phyloP scores from a whole-genome alignment of 2,888 invertebrate genomes.

The Mycalesis mineus region DNA sequence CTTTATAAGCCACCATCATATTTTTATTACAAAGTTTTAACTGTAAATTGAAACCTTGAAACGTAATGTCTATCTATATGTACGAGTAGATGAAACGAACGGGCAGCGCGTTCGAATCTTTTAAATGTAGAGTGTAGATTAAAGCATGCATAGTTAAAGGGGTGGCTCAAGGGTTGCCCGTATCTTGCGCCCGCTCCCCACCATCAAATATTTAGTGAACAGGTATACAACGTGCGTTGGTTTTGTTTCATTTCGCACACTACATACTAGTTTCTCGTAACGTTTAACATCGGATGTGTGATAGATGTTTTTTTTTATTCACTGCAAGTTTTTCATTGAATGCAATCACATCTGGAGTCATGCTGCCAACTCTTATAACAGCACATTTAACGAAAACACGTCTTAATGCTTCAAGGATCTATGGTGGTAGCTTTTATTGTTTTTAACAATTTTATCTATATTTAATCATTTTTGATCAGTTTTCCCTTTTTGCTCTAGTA shows the following conservation, averaged over 20 bases:
- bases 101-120: not conserved
- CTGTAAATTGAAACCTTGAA: not conserved
- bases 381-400: no score
- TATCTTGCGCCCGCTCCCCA: constrained; percentile 16
- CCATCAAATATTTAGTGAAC: constrained; percentile 29
- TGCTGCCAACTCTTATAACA: no score
- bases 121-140: constrained; percentile 40
- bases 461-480: no score
- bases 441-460: no score
- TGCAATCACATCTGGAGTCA: no score
- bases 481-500: no score
- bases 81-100: not conserved
- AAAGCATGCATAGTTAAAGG: constrained; percentile 57
- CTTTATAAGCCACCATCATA: no score
- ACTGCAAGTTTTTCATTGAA: no score
- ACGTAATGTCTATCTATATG: not conserved
- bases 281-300: no score
- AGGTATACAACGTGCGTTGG: constrained; percentile 6
- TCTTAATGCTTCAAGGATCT: no score
- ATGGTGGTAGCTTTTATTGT: no score
- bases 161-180: constrained; percentile 29
- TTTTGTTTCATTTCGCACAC: constrained; percentile 1
- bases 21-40: no score
- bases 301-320: not conserved
- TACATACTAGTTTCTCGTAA: not conserved